phyloP scores from a whole-genome alignment of 2,797 vertebrate genomes.

The Synaphobranchus kaupii region DNA sequence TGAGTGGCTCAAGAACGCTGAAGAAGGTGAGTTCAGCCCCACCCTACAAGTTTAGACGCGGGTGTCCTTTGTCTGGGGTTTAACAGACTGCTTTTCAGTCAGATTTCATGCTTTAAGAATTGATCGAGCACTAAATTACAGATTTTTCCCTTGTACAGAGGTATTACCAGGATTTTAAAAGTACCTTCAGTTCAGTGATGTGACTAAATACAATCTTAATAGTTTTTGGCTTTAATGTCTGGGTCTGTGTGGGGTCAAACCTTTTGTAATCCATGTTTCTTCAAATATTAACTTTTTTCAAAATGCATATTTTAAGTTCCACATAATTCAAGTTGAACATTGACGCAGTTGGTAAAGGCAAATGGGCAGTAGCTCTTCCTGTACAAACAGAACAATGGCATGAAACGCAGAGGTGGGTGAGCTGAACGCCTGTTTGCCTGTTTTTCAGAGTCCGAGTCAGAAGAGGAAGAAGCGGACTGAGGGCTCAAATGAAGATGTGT shows the following conservation, averaged over 20 bases:
- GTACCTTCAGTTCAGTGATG: background rate
- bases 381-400: background rate
- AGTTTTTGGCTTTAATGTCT: background rate
- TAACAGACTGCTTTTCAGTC: background rate
- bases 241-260: no score
- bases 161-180: background rate
- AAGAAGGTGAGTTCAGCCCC: slow-evolving; percentile 80
- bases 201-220: background rate
- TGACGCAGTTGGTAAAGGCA: background rate
- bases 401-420: background rate
- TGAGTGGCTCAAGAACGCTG: slow-evolving; percentile 95
- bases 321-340: background rate
- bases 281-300: background rate
- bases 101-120: background rate
- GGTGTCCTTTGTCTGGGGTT: background rate
- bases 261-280: background rate
- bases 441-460: slow-evolving; percentile 91
- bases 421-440: slow-evolving; percentile 35
- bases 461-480: slow-evolving; percentile 94
- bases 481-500: slow-evolving; percentile 56
- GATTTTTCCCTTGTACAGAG: background rate
- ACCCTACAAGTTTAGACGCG: background rate
- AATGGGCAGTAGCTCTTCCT: background rate
- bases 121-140: background rate
- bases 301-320: background rate